phyloP scores from a whole-genome alignment of 1,140 invertebrate species.

The Neelides sp. region DNA sequence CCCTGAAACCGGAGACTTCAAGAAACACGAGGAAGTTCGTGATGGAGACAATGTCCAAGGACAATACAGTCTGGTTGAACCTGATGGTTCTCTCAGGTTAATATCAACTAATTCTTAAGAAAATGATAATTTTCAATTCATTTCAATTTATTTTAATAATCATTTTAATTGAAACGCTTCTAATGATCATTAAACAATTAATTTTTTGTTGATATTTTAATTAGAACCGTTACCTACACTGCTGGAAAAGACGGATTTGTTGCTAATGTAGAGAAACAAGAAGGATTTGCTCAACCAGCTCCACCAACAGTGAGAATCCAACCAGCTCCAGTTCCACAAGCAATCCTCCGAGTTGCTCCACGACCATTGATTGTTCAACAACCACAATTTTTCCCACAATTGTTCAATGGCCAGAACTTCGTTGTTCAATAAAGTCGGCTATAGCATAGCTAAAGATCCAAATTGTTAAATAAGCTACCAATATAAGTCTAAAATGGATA shows the following conservation, averaged over 20 bases:
- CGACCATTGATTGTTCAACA: background rate
- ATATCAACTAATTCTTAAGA: background rate
- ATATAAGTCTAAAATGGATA: too few species aligned
- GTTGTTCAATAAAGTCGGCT: too few species aligned
- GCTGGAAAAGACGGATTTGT: constrained; percentile 39
- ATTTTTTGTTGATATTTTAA: too few species aligned
- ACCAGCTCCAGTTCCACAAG: background rate
- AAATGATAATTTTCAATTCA: background rate
- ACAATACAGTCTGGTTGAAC: constrained; percentile 34
- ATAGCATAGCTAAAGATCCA: too few species aligned
- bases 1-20: constrained; percentile 38
- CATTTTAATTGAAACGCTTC: too few species aligned
- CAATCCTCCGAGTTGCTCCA: background rate
- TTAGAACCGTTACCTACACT: constrained; percentile 45
- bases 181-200: too few species aligned
- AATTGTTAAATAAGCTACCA: too few species aligned
- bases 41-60: constrained; percentile 41
- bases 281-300: constrained; percentile 9
- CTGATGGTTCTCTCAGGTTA: too few species aligned
- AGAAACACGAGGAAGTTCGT: constrained; percentile 39
- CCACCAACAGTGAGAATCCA: constrained; percentile 7
- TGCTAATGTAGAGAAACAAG: constrained; percentile 34
- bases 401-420: background rate
- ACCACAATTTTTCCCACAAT: background rate
- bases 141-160: background rate